Evolutionary conservation across 2,888 invertebrate species (phyloP).

Genomic region (Orthonychiurus folsomi): DNA sequence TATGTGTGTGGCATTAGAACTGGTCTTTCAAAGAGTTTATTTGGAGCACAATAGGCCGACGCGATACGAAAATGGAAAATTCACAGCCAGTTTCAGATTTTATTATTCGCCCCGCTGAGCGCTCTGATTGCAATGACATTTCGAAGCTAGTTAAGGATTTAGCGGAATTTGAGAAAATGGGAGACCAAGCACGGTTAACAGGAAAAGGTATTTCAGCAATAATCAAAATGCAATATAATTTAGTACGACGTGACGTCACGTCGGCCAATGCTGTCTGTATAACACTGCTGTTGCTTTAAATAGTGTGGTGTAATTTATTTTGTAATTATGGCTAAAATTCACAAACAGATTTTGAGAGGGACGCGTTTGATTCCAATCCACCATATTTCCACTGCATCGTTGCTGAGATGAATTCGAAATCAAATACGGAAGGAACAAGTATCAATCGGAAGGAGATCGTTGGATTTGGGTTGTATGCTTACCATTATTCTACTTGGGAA

Average conservation of each 20-base stretch:
- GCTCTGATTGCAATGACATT: slow-evolving; percentile 31
- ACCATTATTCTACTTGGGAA: slow-evolving; percentile 75
- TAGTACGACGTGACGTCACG: too few species aligned
- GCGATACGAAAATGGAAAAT: too few species aligned
- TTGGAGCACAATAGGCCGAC: too few species aligned
- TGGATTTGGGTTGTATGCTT: slow-evolving; percentile 78
- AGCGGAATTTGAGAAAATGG: slow-evolving; percentile 28
- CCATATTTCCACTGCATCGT: slow-evolving; percentile 65
- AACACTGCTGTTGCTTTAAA: too few species aligned
- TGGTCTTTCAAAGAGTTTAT: too few species aligned
- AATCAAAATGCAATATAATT: too few species aligned
- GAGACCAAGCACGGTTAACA: slow-evolving; percentile 23
- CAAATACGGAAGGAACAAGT: slow-evolving; percentile 31
- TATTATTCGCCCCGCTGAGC: slow-evolving; percentile 26
- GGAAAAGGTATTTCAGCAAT: too few species aligned
- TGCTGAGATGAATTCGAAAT: slow-evolving; percentile 50
- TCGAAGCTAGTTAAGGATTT: slow-evolving; percentile 25
- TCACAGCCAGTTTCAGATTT: too few species aligned
- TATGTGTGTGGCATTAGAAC: too few species aligned
- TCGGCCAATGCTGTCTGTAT: too few species aligned
- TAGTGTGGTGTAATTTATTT: not conserved
- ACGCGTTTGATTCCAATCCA: slow-evolving; percentile 59
- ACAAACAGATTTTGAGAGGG: slow-evolving; percentile 55
- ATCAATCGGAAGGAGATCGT: slow-evolving; percentile 51
- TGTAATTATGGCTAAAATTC: not conserved